Evolutionary conservation across 2,888 invertebrate genomes (phyloP).

Genomic region (Andricus quercusramuli): DNA sequence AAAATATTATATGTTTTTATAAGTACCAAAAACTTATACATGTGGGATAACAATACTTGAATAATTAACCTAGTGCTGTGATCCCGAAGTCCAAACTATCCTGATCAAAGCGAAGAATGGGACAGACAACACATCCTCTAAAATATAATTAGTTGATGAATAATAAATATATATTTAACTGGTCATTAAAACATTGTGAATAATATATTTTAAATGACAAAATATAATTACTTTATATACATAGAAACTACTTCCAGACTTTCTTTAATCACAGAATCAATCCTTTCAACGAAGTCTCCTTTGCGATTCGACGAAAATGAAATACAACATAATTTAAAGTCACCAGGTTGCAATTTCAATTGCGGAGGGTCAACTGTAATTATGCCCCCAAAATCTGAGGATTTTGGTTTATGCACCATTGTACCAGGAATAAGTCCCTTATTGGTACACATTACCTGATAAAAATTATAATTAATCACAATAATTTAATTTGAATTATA

Average conservation of each 20-base stretch:
- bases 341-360: conserved; percentile 79
- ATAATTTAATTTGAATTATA: background rate
- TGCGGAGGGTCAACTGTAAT: conserved; percentile 80
- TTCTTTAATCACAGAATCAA: conserved; percentile 82
- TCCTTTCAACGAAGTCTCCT: conserved; percentile 83
- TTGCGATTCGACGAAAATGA: conserved; percentile 82
- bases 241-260: conserved; percentile 81
- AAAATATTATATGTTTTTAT: too few relatives aligned
- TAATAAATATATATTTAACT: background rate
- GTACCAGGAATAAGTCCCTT: conserved; percentile 83
- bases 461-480: background rate
- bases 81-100: conserved; percentile 81
- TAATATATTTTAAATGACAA: background rate
- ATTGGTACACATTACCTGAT: conserved; percentile 68
- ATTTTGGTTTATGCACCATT: conserved; percentile 79
- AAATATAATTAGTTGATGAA: conserved; percentile 60
- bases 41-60: background rate
- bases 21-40: too few relatives aligned
- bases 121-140: conserved; percentile 83
- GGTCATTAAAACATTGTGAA: background rate
- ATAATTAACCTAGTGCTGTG: conserved; percentile 80
- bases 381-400: conserved; percentile 81
- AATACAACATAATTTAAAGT: conserved; percentile 80
- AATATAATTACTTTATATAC: conserved; percentile 80
- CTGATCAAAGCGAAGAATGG: conserved; percentile 81